Base-by-base conservation (phyloP, 1,140 invertebrate species). In the Solenopsis invicta region DNA sequence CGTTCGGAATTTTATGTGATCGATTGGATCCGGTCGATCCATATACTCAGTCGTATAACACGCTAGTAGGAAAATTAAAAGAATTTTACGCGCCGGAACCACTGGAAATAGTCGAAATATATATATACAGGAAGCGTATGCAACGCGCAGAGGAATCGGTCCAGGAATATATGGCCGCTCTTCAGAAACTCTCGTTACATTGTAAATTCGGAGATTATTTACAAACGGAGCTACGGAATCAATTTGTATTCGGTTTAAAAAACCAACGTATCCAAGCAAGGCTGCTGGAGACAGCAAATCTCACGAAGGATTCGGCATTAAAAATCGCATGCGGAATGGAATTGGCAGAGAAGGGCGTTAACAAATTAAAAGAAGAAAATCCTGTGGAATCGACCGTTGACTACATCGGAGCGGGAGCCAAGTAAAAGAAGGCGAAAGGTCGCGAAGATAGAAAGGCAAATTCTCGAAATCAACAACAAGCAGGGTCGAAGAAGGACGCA, bases 131-230 rank as follows among this genome's bases (percentile, higher is more conserved):
- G 18, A 71, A 84, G 13, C 69, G 87, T n/a, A 90, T 87, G 50
- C 92, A 92, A 75, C 56, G 86, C n/a, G n/a, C 72, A 5, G 87
- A 89, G 9, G 75, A 75, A 54, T 16, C n/a, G n/a, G 72, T 76
- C 8, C 86, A 89, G 45, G 71, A 91, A n/a, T 92, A 66, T 29
- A 61, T 86, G 13, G 80, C 78, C 0, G 86, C 48, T 4, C 48
- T 92, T 54, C 66, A 82, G 10, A 90, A 90, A 81, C 61, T 69
- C 9, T 71, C 72, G 8, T 54, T 82, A 80, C 71, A 90, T 29
- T 92, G 88, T 56, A 89, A 92, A 81, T 92, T 92, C 41, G 85
- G 87, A n/a, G 76, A 62, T 1, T 91, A 89, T 72, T n/a, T 88
- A 21, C 72, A 89, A 16, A 92, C 78, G 8, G 91, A 87, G 1